Evolutionary conservation across 1,140 invertebrate genomes (phyloP).

Genomic region (Trissolcus basalis): DNA sequence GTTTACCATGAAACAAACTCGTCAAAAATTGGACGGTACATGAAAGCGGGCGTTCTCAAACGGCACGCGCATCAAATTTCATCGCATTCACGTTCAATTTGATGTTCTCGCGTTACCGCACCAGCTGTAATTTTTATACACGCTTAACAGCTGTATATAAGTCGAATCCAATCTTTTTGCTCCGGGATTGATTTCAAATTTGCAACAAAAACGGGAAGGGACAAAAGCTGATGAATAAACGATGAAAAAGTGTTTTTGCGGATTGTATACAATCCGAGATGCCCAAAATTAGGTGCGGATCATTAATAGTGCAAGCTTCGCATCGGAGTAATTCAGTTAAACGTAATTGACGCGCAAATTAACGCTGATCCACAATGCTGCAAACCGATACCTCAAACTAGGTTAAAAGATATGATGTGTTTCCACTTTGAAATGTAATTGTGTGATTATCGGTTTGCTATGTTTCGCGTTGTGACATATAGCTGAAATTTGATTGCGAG

Average conservation of each 20-base stretch:
- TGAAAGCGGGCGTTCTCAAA: not conserved
- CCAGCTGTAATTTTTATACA: not conserved
- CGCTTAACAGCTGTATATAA: not conserved
- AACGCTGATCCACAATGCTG: constrained; percentile 14
- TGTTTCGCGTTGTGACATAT: too few relatives aligned
- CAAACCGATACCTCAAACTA: constrained; percentile 10
- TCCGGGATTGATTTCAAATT: too few relatives aligned
- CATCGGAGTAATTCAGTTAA: constrained; percentile 5
- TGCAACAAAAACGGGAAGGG: not conserved
- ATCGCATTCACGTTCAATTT: not conserved
- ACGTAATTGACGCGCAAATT: constrained; percentile 19
- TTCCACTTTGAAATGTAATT: not conserved
- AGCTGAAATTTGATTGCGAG: too few relatives aligned
- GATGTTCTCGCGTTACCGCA: not conserved
- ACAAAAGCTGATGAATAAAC: too few relatives aligned
- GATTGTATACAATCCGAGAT: too few relatives aligned
- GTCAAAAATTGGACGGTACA: not conserved
- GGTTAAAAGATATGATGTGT: constrained; percentile 9
- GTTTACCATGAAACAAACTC: too few relatives aligned
- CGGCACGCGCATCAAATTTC: not conserved
- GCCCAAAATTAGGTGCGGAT: constrained; percentile 2
- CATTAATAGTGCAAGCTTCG: constrained; percentile 3
- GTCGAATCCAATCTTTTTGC: too few relatives aligned
- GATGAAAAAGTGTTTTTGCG: too few relatives aligned
- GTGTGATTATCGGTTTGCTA: not conserved